Evolutionary conservation across 1,140 invertebrate genomes (phyloP).

Genomic region (Palaemon carinicauda): DNA sequence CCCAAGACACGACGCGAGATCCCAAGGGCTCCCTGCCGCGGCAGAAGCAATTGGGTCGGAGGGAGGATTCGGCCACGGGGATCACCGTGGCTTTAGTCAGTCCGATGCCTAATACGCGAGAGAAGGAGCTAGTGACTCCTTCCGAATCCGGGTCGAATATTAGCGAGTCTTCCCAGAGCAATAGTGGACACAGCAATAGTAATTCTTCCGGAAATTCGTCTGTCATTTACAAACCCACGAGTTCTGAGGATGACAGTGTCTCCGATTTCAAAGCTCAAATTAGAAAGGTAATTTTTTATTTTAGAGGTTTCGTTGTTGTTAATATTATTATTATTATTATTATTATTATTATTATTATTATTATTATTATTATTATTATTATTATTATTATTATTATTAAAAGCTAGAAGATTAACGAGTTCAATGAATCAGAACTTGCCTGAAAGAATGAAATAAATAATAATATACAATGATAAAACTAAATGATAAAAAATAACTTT

Average conservation of each 20-base stretch:
- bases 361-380: background rate
- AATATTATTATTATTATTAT: background rate
- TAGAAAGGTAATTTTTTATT: conserved; percentile 32
- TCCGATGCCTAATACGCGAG: conserved; percentile 70
- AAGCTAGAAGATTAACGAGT: too few species aligned
- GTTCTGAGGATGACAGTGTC: conserved; percentile 53
- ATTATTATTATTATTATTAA: too few species aligned
- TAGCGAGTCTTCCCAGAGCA: conserved; percentile 57
- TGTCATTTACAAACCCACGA: conserved; percentile 57
- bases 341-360: background rate
- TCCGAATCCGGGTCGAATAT: conserved; percentile 57
- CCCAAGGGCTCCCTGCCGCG: conserved; percentile 53
- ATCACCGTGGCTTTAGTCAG: conserved; percentile 78
- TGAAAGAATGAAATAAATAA: too few species aligned
- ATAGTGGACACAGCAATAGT: conserved; percentile 60
- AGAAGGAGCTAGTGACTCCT: conserved; percentile 45
- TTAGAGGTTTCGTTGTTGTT: too few species aligned
- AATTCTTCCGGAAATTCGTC: conserved; percentile 54
- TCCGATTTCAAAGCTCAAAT: conserved; percentile 43
- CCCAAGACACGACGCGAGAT: conserved; percentile 47
- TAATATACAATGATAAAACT: too few species aligned
- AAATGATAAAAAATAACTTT: too few species aligned
- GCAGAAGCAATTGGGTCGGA: conserved; percentile 58
- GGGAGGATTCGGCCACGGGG: conserved; percentile 59
- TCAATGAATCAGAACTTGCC: too few species aligned